Base-by-base conservation (phyloP, 2,797 vertebrate species). In the Enteromius trimaculatus region DNA sequence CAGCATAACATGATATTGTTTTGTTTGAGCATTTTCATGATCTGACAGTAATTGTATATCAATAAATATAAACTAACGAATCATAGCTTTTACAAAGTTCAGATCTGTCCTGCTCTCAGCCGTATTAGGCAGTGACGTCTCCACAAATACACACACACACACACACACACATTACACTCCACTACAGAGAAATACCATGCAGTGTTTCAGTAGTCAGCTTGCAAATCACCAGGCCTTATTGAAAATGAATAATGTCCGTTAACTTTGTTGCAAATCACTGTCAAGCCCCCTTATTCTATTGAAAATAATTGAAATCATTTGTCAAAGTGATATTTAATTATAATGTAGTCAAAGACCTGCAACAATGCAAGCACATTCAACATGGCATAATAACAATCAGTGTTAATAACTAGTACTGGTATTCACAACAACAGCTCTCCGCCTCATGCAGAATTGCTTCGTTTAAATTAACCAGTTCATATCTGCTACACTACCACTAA, bases 291-390 rank as follows among this genome's bases (percentile, higher is more conserved):
- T 16, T 64, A 17, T 8, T 64, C 60, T 29, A 31, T 0, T 31
- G 26, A 64, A 31, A 64, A 17, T 7, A 31, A 62, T 6, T 62
- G 13, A 62, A 62, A 62, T 7, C 14, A 29, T 62, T 62, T 16
- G 60, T 62, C 60, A 62, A 29, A 62, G 60, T 64, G 26, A 64
- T 64, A 31, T 64, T 64, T 31, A 64, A 64, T 64, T 64, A 64
- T 16, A 64, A 31, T 17, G 26, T 64, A 4, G 26, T 31, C 60
- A 31, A 64, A 64, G 60, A 31, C 60, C 60, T 64, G 60, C 2
- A 64, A 64, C 60, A 31, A 64, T 2, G 1, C 26, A 64, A 64
- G 26, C 60, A 64, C 31, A 31, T 31, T 29, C 23, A 62, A 29
- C 58, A 62, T 23, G 26, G 29, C 60, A 31, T 62, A 16, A 62